Evolutionary conservation across 2,888 invertebrate genomes (phyloP), one percentile per base, ranked within the genome.

Genomic region (Bugulina stolonifera): DNA sequence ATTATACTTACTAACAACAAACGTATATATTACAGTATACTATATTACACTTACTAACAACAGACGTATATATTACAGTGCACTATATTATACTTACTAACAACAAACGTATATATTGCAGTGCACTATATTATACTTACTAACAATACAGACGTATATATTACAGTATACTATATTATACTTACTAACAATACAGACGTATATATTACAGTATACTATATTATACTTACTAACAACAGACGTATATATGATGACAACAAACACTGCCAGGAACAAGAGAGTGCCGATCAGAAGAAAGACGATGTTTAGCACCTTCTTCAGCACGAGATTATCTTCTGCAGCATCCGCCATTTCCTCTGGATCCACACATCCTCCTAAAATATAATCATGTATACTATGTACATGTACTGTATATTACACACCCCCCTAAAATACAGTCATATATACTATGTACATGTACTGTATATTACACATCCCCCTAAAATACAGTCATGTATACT

Each of bases 281-380:
- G 79, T 77, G 34, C 81, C 81, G 10, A 81, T 78, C 3, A 79
- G 78, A 29, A 81, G 73, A 74, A 81, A 81, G n/a, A 78, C 75
- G 69, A 80, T 79, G 76, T 81, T 81, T 18, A 81, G 75, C 71
- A 80, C 77, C 73, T 78, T 76, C 74, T 81, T 82, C 58, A 82
- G 74, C 25, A 79, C 73, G 5, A 10, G n/a, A 54, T 70, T n/a
- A n/a, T 43, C 43, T 27, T 32, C 70, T 5, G 70, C 70, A 43
- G 43, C 70, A 29, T 70, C 70, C n/a, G 32, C 14, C 52, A 70
- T 43, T 29, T 70, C 70, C 52, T 70, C 52, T 27, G 70, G 52
- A 25, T 70, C 70, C 2, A 70, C 54, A 29, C 70, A 70, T 35
- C 70, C 70, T n/a, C 70, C 64, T 64, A 27, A 14, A 5, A 57